phyloP scores from a whole-genome alignment of 2,113 vertebrate species.

The Lophochroa leadbeateri region DNA sequence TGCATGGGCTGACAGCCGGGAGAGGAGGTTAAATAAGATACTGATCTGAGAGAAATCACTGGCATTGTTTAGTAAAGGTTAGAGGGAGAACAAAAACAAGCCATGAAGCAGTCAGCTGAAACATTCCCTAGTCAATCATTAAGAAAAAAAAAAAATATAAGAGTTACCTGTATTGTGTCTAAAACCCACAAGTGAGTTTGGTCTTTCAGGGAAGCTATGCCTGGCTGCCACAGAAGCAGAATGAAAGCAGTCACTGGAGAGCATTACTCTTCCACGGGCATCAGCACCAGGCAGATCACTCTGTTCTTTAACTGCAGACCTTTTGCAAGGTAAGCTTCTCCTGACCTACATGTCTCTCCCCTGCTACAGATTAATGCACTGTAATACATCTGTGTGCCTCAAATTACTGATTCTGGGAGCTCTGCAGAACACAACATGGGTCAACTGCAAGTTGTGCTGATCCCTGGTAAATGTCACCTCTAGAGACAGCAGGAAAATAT shows the following conservation, averaged over 20 bases:
- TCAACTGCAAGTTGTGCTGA: not conserved
- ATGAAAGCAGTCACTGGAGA: not conserved
- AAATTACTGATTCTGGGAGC: not conserved
- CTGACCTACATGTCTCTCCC: not conserved
- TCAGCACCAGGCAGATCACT: not conserved
- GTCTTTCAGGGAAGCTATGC: not conserved
- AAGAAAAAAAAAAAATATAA: not conserved
- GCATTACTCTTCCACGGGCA: accelerated
- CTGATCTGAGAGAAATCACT: not conserved
- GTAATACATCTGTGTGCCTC: not conserved
- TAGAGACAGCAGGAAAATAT: not conserved
- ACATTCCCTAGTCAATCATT: not conserved
- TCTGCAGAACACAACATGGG: not conserved
- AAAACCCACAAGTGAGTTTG: not conserved
- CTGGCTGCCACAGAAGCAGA: not conserved
- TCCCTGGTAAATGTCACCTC: not conserved
- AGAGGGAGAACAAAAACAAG: conserved; percentile 21
- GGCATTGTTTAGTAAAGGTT: conserved; percentile 63
- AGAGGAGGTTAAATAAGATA: not conserved
- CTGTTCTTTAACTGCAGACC: not conserved
- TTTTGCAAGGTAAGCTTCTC: not conserved
- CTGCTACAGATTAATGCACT: not conserved
- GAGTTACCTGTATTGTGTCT: not conserved
- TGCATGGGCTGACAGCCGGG: not conserved
- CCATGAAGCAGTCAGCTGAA: not conserved